Base-by-base conservation (phyloP, 2,113 vertebrate genomes). In the Solenodon paradoxus region DNA sequence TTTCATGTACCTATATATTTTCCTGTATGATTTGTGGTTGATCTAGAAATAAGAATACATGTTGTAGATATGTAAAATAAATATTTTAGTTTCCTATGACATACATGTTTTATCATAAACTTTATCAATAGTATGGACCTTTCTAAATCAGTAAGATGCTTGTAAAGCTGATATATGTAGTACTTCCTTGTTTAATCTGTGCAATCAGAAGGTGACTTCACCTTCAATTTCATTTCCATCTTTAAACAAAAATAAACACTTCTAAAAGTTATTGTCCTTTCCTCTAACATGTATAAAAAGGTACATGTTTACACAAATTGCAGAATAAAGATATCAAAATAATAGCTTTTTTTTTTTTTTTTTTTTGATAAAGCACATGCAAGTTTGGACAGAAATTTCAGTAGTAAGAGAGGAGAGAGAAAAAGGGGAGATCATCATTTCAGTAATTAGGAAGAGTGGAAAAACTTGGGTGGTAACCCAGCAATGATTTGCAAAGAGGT, bases 41-140 rank as follows among this genome's bases (percentile, higher is more conserved):
- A 98, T 97, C 97, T 97, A 98, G 97, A 92, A 94, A 89, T 92
- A 95, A 98, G 93, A 97, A 97, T 97, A 96, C 98, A 92, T 98
- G 97, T 98, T 99, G 99, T 99, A 99, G 97, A 99, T 99, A 98
- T 99, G 99, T 99, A 99, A 99, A 98, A 99, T 99, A 99, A 98
- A 97, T 93, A 97, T 98, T 96, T 97, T 98, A 98, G 97, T 90
- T 92, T 98, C 96, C 93, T 97, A 90, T 88, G 97, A 96, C 95
- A 94, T 97, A 84, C 91, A 80, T 74, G 77, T 97, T 98, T 97
- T 86, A 96, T 93, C 96, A 96, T 96, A 90, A 97, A 96, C 82
- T 79, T 71, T 92, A 86, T 97, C 88, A 88, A 79, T 96, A 97
- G 85, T 92, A 71, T 96, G 96, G 88, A 42, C 96, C 94, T 97